A percentile compares a stretch with the other conserved stretches of the same genome.
Evolutionary conservation across 2,797 vertebrate genomes (phyloP).

Genomic region (Benthosema pterotum): DNA sequence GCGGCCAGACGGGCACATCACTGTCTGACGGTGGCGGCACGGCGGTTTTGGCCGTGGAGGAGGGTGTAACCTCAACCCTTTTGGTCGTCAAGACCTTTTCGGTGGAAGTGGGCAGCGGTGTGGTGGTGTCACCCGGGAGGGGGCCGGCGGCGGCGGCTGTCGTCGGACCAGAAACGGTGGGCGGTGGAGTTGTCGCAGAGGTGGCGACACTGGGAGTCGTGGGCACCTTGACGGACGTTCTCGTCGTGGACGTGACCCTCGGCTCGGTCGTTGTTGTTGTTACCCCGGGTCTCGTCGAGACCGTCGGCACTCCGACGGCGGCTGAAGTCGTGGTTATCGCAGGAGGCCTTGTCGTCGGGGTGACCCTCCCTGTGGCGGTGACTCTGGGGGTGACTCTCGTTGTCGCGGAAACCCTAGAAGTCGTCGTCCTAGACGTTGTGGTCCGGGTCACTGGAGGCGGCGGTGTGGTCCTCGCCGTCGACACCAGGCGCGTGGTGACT

Average conservation of each 20-base stretch:
- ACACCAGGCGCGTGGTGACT: slow-evolving; percentile 58
- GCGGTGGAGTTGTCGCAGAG: neutral
- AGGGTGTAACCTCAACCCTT: slow-evolving; percentile 12
- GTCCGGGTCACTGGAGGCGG: slow-evolving; percentile 34
- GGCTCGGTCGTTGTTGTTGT: slow-evolving; percentile 37
- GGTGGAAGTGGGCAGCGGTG: slow-evolving; percentile 17
- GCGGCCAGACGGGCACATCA: slow-evolving; percentile 23
- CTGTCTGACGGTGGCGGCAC: slow-evolving; percentile 26
- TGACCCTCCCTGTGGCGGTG: slow-evolving; percentile 42
- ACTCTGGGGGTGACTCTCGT: slow-evolving; percentile 54
- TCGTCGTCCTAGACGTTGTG: slow-evolving; percentile 46
- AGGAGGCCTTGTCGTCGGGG: slow-evolving; percentile 37
- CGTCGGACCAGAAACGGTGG: slow-evolving; percentile 19
- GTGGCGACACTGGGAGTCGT: slow-evolving; percentile 26
- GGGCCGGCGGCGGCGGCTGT: slow-evolving; percentile 22
- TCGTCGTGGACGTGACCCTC: slow-evolving; percentile 8
- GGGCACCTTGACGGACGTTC: slow-evolving; percentile 46
- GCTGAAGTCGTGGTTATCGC: slow-evolving; percentile 31
- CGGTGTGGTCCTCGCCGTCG: slow-evolving; percentile 45
- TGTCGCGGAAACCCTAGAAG: slow-evolving; percentile 47
- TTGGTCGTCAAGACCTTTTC: slow-evolving; percentile 30
- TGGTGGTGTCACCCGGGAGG: slow-evolving; percentile 12
- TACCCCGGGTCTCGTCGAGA: slow-evolving; percentile 18
- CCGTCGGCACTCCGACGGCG: slow-evolving; percentile 4
- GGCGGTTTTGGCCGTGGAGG: slow-evolving; percentile 8